Evolutionary conservation across 2,888 invertebrate species (phyloP).

Genomic region (Pandemis corylana): DNA sequence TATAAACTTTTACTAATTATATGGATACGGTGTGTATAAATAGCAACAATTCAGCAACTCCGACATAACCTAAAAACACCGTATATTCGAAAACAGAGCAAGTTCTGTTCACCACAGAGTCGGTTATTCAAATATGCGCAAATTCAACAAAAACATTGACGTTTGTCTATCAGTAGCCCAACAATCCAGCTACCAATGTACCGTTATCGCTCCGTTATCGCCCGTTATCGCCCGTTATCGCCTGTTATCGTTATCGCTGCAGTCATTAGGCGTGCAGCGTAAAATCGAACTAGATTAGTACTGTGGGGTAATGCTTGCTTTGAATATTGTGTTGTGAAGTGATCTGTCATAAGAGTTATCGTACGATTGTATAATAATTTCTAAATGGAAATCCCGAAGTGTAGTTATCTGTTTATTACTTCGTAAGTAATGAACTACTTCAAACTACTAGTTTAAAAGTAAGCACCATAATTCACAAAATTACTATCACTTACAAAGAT

Average conservation of each 20-base stretch:
- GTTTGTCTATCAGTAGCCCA: constrained; percentile 43
- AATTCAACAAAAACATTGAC: constrained; percentile 16
- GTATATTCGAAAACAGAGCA: neutral
- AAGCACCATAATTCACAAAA: too few species aligned
- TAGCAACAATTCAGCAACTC: neutral
- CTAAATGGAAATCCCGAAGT: neutral
- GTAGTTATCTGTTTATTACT: neutral
- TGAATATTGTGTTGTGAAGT: constrained; percentile 25
- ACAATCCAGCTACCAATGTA: constrained; percentile 49
- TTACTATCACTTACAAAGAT: too few species aligned
- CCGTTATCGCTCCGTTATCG: constrained; percentile 45
- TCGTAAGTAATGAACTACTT: neutral
- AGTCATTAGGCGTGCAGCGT: constrained; percentile 63
- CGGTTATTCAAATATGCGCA: neutral
- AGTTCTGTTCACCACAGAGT: neutral
- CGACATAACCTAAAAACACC: neutral
- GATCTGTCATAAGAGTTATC: constrained; percentile 10
- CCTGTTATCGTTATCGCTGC: constrained; percentile 57
- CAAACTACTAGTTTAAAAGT: too few species aligned
- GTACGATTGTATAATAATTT: neutral
- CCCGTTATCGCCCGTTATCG: constrained; percentile 47
- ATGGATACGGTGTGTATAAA: neutral
- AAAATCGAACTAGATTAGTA: constrained; percentile 58
- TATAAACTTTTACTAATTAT: neutral
- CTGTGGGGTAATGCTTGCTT: constrained; percentile 29